Conservation (phyloP, 2,888 invertebrate species). For the Tetranychus truncatus region DNA sequence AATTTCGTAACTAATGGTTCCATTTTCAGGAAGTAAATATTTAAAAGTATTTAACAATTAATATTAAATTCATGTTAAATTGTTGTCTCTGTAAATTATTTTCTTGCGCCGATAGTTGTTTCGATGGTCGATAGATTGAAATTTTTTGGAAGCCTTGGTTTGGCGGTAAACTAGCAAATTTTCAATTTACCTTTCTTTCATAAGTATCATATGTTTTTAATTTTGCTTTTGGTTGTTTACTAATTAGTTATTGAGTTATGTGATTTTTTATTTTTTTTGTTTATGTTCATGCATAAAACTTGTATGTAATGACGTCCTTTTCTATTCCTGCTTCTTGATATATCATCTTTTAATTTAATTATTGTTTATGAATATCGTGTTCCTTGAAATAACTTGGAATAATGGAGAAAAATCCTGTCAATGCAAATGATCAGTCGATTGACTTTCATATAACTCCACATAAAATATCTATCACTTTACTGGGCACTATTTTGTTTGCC, state of each 20-base stretch:
- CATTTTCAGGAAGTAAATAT: background rate
- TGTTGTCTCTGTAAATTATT: too few relatives aligned
- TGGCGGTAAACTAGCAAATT: too few relatives aligned
- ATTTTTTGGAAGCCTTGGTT: too few relatives aligned
- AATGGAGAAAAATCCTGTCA: background rate
- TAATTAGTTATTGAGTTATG: background rate
- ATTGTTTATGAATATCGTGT: too few relatives aligned
- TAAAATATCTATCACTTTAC: conserved; percentile 16
- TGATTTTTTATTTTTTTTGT: background rate
- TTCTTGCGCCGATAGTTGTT: too few relatives aligned
- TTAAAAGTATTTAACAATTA: too few relatives aligned
- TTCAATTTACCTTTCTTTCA: too few relatives aligned
- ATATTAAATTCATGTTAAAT: too few relatives aligned
- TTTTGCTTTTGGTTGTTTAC: background rate
- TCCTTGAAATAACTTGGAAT: background rate
- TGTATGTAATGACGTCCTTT: background rate
- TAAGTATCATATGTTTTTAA: too few relatives aligned
- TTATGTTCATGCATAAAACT: background rate
- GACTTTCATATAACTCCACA: conserved; percentile 17
- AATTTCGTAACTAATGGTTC: background rate
- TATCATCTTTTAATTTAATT: background rate
- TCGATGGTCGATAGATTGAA: too few relatives aligned
- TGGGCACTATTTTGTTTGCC: conserved; percentile 10
- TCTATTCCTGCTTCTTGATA: background rate
- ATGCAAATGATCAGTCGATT: background rate